Conservation (phyloP, 2,797 vertebrate genomes). For the Clarias platycephalus region DNA sequence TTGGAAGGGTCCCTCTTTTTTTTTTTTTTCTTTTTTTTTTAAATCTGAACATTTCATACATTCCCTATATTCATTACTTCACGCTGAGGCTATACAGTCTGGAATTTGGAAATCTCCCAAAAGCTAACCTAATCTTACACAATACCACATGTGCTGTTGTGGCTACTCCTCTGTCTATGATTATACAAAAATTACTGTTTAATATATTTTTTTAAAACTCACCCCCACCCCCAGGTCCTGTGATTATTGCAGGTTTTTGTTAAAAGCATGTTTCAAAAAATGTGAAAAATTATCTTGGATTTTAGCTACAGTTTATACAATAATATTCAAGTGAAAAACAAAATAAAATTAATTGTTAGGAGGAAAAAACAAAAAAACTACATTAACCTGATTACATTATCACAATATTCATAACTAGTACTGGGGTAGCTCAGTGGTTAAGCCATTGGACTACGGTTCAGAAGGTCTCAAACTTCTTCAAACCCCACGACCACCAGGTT, state of each 20-base stretch:
- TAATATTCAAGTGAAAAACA: neutral
- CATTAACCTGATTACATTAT: neutral
- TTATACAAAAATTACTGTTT: neutral
- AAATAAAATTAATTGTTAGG: neutral
- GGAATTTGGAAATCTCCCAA: slow-evolving; percentile 55
- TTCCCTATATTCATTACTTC: slow-evolving; percentile 58
- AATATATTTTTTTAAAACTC: neutral
- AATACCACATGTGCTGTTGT: neutral
- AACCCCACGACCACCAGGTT: too few relatives aligned
- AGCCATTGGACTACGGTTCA: neutral
- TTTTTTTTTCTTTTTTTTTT: slow-evolving; percentile 46
- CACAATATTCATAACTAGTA: neutral
- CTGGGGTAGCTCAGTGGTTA: neutral
- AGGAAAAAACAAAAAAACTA: neutral
- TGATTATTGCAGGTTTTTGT: neutral
- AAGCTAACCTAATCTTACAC: slow-evolving; percentile 32
- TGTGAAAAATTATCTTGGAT: neutral
- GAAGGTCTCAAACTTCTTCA: too few relatives aligned
- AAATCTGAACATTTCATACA: slow-evolving; percentile 50
- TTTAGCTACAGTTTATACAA: neutral
- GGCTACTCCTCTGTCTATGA: slow-evolving; percentile 7
- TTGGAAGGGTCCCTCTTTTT: slow-evolving; percentile 46
- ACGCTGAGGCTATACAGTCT: slow-evolving; percentile 37
- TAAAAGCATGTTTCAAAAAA: neutral
- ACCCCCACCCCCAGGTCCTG: neutral